phyloP scores from a whole-genome alignment of 1,140 invertebrate genomes.

The Drosophila cardini region DNA sequence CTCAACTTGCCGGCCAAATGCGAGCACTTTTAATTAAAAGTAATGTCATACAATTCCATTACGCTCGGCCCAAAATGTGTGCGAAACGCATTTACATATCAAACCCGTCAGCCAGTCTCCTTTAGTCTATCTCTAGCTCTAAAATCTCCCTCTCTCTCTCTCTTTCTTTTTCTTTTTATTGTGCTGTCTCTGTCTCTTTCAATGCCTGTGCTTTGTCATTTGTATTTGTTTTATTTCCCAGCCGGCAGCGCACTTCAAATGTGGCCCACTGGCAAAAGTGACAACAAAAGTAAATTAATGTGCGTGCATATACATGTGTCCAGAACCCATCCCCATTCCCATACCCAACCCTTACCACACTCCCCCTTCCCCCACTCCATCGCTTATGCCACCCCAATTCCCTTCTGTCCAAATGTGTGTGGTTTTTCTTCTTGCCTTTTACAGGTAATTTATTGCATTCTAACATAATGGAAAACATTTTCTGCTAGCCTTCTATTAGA shows the following conservation, averaged over 20 bases:
- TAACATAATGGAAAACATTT: constrained; percentile 83
- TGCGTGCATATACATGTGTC: constrained; percentile 71
- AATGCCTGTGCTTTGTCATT: constrained; percentile 69
- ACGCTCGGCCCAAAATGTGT: constrained; percentile 77
- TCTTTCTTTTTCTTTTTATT: not conserved
- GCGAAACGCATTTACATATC: constrained; percentile 82
- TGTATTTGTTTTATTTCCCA: constrained; percentile 80
- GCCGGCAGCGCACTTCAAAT: constrained; percentile 78
- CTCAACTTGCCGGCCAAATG: constrained; percentile 74
- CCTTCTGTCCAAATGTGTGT: constrained; percentile 41
- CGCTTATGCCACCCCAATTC: constrained; percentile 11
- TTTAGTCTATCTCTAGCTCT: constrained; percentile 18
- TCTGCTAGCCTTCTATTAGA: constrained; percentile 70
- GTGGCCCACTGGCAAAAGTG: constrained; percentile 81
- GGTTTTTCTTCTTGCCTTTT: constrained; percentile 74
- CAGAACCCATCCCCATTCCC: constrained; percentile 5
- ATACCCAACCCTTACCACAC: not conserved
- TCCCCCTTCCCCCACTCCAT: constrained; percentile 13
- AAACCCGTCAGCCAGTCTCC: constrained; percentile 42
- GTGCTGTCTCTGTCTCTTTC: constrained; percentile 10
- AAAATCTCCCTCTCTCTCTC: too few relatives aligned
- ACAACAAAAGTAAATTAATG: constrained; percentile 84
- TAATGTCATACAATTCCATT: constrained; percentile 84
- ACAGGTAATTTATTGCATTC: constrained; percentile 84
- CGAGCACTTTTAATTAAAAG: constrained; percentile 84